phyloP scores from a whole-genome alignment of 1,140 invertebrate genomes.

The Helicoverpa zea region DNA sequence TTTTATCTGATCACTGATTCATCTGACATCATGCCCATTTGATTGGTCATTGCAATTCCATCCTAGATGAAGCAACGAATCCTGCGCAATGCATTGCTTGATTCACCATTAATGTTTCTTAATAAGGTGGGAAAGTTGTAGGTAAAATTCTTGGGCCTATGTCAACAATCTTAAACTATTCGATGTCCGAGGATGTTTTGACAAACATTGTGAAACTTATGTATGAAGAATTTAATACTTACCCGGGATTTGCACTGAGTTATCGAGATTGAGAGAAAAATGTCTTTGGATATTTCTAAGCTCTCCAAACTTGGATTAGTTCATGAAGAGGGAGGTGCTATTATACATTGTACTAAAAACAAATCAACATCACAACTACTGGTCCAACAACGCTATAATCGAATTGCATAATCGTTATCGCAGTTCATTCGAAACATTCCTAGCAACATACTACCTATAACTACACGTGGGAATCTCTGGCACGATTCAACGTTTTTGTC shows the following conservation, averaged over 20 bases:
- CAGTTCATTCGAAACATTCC: constrained; percentile 17
- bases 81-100: constrained; percentile 16
- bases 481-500: constrained; percentile 28
- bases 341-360: not conserved
- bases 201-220: too few species aligned
- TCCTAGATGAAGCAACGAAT: constrained; percentile 34
- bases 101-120: not conserved
- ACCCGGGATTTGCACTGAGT: too few species aligned
- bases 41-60: not conserved
- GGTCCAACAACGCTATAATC: constrained; percentile 12
- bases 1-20: too few species aligned
- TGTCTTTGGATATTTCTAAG: too few species aligned
- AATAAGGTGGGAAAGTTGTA: not conserved
- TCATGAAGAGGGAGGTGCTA: not conserved
- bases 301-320: not conserved
- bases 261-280: too few species aligned
- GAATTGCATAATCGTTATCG: constrained; percentile 37
- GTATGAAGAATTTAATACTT: too few species aligned
- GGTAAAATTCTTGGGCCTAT: not conserved
- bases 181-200: too few species aligned
- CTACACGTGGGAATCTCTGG: constrained; percentile 39
- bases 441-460: constrained; percentile 10
- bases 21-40: not conserved
- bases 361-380: not conserved
- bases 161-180: too few species aligned